Conservation (phyloP, 2,888 invertebrate genomes). For the Campoletis raptor region DNA sequence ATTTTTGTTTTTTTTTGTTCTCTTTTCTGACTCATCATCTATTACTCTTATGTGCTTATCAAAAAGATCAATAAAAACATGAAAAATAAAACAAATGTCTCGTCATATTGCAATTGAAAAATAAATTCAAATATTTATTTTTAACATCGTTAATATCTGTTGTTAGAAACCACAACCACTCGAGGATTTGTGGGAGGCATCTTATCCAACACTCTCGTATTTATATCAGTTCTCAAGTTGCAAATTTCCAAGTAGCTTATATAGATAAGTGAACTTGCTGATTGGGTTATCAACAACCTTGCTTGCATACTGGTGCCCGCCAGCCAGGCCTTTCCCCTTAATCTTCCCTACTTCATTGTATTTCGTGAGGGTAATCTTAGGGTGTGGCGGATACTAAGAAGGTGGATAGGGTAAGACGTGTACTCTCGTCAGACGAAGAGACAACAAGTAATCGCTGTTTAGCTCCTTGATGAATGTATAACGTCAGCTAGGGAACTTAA, state of each 20-base stretch:
- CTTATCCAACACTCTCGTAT: constrained; percentile 5
- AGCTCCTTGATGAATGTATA: constrained; percentile 72
- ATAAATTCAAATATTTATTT: not conserved
- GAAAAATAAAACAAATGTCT: not conserved
- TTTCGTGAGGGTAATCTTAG: constrained; percentile 6
- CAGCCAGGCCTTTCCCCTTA: constrained; percentile 3
- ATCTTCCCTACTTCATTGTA: constrained; percentile 13
- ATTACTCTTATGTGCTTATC: not conserved
- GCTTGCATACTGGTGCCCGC: constrained; percentile 20
- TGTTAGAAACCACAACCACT: not conserved
- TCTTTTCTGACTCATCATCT: not conserved
- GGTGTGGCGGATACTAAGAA: constrained; percentile 32
- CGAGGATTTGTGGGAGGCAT: not conserved
- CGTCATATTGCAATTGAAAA: not conserved
- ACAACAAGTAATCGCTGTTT: constrained; percentile 72
- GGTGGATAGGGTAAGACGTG: constrained; percentile 44
- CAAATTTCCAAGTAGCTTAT: constrained; percentile 50
- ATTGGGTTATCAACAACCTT: constrained; percentile 69
- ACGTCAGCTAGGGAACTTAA: constrained; percentile 70
- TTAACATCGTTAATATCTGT: not conserved
- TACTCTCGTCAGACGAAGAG: constrained; percentile 53
- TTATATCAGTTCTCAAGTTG: constrained; percentile 28
- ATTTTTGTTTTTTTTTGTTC: not conserved
- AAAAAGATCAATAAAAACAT: not conserved
- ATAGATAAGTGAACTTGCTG: constrained; percentile 62